A percentile compares a stretch with the other conserved stretches of the same genome.
Conservation (phyloP, 2,113 vertebrate genomes). For the cat (Felis catus) region F.catus_Fca126_mat1.0 CM031420.1:144230001-144230500, state of each 20-base stretch:
- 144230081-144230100: slow-evolving; percentile 49
- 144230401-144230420: not conserved
- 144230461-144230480: not conserved
- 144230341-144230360: not conserved
- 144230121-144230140: slow-evolving; percentile 41
- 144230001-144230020: slow-evolving; percentile 37
- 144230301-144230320: slow-evolving; percentile 3
- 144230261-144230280: not conserved
- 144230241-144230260: not conserved
- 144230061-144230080: not conserved
- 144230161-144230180: slow-evolving; percentile 40
- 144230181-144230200: slow-evolving; percentile 17
- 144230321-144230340: slow-evolving; percentile 31
- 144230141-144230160: slow-evolving; percentile 30
- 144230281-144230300: slow-evolving; percentile 29
- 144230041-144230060: slow-evolving; percentile 32
- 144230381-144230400: not conserved
- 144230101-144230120: not conserved
- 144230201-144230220: not conserved
- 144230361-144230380: not conserved
- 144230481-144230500: not conserved
- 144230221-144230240: not conserved
- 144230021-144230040: slow-evolving; percentile 43
- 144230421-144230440: not conserved
- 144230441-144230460: not conserved